Evolutionary conservation across 2,888 invertebrate genomes (phyloP), one percentile per base, ranked within the genome.

Genomic region (Chouioia cunea): DNA sequence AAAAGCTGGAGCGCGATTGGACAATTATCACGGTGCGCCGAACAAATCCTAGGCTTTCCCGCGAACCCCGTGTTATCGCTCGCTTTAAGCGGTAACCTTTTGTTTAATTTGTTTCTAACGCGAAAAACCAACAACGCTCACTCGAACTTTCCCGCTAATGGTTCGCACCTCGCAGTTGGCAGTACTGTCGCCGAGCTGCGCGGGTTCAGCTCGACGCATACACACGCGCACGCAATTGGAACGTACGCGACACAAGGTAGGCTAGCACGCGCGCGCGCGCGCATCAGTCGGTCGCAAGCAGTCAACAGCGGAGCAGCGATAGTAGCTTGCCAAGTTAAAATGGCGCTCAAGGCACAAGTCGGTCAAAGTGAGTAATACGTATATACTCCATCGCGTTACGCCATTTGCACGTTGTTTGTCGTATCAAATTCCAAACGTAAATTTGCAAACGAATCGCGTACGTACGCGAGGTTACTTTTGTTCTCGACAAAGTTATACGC

Each of bases 341-440:
- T 95, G 94, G 94, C 94, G 88, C 89, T 95, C 83, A 95, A 95
- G 89, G 91, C 91, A 85, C 91, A 92, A 86, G 94, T 95, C 83
- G 94, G 94, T 77, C 93, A 93, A 89, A 95, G 94, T 94, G 88
- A 94, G 94, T 93, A 83, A 77, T 76, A 83, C 68, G 16, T 10
- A 4, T 3, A 54, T 77, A 78, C 78, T 76, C 78, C 73, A 76
- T 66, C 48, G 12, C n/a, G 1, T 57, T 57, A 53, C 23, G 15
- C 47, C 14, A 57, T 57, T 4, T 22, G 36, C 54, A 36, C 36
- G 36, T 36, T 10, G 12, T 36, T 36, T 54, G n/a, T 15, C 16
- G 14, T 16, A 54, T 27, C 10, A 36, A 8, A 15, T 10, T 23
- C 44, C 12, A 48, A 27, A 22, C 44, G 12, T 18, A 43, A 20